phyloP scores from a whole-genome alignment of 2,797 vertebrate species.

The Neosalanx taihuensis region DNA sequence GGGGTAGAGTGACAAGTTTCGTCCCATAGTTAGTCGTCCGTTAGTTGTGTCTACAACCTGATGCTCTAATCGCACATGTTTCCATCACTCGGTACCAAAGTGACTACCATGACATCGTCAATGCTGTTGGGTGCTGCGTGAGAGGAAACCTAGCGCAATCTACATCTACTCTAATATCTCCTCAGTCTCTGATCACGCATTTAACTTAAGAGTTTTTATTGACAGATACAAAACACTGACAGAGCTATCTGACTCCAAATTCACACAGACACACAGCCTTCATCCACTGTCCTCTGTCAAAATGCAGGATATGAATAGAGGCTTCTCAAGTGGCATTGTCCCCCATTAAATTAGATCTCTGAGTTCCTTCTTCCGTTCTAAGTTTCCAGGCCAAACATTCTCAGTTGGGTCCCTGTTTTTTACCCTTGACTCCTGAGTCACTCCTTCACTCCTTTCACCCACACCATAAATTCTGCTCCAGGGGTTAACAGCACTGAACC shows the following conservation, averaged over 20 bases:
- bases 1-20: constrained; percentile 22
- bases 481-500: constrained; percentile 55
- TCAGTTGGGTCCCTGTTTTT: constrained; percentile 38
- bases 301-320: constrained; percentile 32
- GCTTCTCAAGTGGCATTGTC: constrained; percentile 6
- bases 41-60: constrained; percentile 60
- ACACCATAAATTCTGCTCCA: constrained; percentile 39
- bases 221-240: constrained; percentile 26
- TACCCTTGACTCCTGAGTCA: constrained; percentile 24
- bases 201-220: constrained; percentile 24
- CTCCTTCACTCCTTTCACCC: constrained; percentile 49
- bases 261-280: constrained; percentile 32
- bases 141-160: neutral
- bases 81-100: constrained; percentile 26
- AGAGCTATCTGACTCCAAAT: constrained; percentile 46
- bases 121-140: neutral
- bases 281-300: constrained; percentile 22
- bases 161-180: too few species aligned
- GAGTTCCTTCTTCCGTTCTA: constrained; percentile 42
- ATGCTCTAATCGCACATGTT: constrained; percentile 38
- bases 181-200: neutral
- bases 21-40: constrained; percentile 15
- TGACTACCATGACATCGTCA: constrained; percentile 16
- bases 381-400: constrained; percentile 42
- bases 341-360: constrained; percentile 26